Evolutionary conservation across 2,888 invertebrate species (phyloP).

Genomic region (Stictocephala bisonia): DNA sequence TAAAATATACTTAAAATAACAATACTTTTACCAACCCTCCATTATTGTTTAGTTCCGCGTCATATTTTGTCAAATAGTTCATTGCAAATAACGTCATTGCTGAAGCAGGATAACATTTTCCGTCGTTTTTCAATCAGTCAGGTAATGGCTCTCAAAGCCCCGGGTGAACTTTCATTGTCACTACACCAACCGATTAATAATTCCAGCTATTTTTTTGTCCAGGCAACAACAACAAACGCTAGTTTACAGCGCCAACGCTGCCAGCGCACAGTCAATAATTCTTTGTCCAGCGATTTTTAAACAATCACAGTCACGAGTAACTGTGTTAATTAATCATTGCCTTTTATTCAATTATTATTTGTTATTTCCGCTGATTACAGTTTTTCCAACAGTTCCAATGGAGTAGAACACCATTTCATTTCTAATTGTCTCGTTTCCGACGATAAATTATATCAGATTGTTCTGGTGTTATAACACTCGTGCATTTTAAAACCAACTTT

Average conservation of each 20-base stretch:
- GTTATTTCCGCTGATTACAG: slow-evolving; percentile 11
- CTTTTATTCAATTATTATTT: slow-evolving; percentile 5
- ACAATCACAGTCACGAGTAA: neutral
- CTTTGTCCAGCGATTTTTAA: slow-evolving; percentile 24
- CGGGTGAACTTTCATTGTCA: no score
- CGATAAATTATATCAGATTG: slow-evolving; percentile 23
- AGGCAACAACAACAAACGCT: neutral
- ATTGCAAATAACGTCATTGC: no score
- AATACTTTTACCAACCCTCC: no score
- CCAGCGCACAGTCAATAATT: slow-evolving; percentile 16
- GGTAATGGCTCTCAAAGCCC: no score
- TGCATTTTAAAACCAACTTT: no score
- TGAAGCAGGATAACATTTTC: no score
- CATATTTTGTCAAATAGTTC: no score
- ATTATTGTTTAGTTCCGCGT: no score
- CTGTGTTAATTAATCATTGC: slow-evolving; percentile 23
- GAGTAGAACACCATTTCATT: neutral
- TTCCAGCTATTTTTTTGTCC: slow-evolving; percentile 30
- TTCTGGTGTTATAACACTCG: no score
- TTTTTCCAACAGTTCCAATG: slow-evolving; percentile 8
- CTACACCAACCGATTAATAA: slow-evolving; percentile 22
- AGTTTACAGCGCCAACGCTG: neutral
- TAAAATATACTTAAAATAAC: no score
- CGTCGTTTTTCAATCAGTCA: no score
- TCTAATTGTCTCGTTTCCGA: neutral